Evolutionary conservation across 2,888 invertebrate genomes (phyloP).

Genomic region (Pyrrhia umbra): DNA sequence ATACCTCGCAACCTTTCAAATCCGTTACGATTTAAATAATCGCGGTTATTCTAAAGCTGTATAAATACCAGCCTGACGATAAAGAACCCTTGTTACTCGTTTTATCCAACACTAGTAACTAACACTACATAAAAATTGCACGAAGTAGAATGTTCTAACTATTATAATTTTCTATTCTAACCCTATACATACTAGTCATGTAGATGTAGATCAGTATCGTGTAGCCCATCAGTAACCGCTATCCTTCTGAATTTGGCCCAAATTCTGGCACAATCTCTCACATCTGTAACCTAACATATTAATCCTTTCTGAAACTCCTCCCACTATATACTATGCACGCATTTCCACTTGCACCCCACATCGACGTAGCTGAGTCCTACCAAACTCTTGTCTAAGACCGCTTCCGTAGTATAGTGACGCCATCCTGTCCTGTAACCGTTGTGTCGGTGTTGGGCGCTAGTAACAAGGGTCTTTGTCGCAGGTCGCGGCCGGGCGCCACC

Average conservation of each 20-base stretch:
- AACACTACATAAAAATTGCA: slow-evolving; percentile 70
- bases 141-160: slow-evolving; percentile 57
- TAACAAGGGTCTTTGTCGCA: slow-evolving; percentile 91
- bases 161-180: slow-evolving; percentile 49
- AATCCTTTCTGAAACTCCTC: slow-evolving; percentile 35
- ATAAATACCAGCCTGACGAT: slow-evolving; percentile 79
- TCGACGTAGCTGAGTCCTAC: slow-evolving; percentile 23
- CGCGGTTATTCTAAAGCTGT: slow-evolving; percentile 62
- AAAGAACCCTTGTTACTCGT: slow-evolving; percentile 87
- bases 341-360: slow-evolving; percentile 34
- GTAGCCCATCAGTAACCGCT: slow-evolving; percentile 28
- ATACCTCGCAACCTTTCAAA: slow-evolving; percentile 43
- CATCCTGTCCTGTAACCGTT: slow-evolving; percentile 66
- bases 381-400: slow-evolving; percentile 10
- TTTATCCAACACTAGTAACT: slow-evolving; percentile 85
- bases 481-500: slow-evolving; percentile 95
- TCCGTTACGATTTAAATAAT: slow-evolving; percentile 34
- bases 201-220: slow-evolving; percentile 56
- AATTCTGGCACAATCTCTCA: slow-evolving; percentile 18
- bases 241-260: slow-evolving; percentile 19
- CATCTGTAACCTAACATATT: slow-evolving; percentile 44
- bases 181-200: slow-evolving; percentile 54
- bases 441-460: slow-evolving; percentile 85
- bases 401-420: slow-evolving; percentile 48
- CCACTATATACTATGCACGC: slow-evolving; percentile 50